Base-by-base conservation (phyloP, 2,888 invertebrate genomes). In the Scaptomyza tumidula region DNA sequence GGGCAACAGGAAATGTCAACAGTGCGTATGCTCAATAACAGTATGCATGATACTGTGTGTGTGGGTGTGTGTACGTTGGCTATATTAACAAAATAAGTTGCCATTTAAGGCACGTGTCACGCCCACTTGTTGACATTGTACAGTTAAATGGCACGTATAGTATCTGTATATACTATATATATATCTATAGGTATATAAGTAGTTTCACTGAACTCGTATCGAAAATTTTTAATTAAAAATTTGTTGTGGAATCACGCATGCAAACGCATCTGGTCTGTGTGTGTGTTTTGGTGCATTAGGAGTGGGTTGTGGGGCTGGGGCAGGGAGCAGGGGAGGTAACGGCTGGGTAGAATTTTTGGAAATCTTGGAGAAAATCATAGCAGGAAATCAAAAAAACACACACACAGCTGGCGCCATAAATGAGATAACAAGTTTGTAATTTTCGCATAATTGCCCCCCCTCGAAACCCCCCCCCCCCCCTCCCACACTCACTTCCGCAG, bases 361-460 rank as follows among this genome's bases (percentile, higher is more conserved):
- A 39, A 43, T 48, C 33, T 57, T 35, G 41, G 33, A 48, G 39
- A 48, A 65, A 75, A 66, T 66, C 46, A 62, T 54, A 45, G 59
- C 84, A 74, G 87, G 77, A 82, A 86, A 86, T 86, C 84, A 86
- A 82, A 86, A 84, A 84, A 84, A 84, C 74, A 84, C 71, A 45
- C 61, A 60, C 61, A 66, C 85, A 81, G 85, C 87, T 82, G 81
- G 44, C 78, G 71, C 84, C 81, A 74, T 80, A 86, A 86, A 80
- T 84, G 87, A 84, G 81, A 86, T 82, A 84, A 86, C 81, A 82
- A 82, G 74, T 82, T 86, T 86, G 81, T 86, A 84, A 82, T 82
- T 84, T 86, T 29, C 62, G 67, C 81, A 84, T 86, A 84, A 82
- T 82, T 82, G 87, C 75, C 70, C 24, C 27, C 68, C 31, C 5